A percentile compares a stretch with the other conserved stretches of the same genome.
Evolutionary conservation across 2,113 vertebrate species (phyloP).

Genomic region (Lagopus muta): DNA sequence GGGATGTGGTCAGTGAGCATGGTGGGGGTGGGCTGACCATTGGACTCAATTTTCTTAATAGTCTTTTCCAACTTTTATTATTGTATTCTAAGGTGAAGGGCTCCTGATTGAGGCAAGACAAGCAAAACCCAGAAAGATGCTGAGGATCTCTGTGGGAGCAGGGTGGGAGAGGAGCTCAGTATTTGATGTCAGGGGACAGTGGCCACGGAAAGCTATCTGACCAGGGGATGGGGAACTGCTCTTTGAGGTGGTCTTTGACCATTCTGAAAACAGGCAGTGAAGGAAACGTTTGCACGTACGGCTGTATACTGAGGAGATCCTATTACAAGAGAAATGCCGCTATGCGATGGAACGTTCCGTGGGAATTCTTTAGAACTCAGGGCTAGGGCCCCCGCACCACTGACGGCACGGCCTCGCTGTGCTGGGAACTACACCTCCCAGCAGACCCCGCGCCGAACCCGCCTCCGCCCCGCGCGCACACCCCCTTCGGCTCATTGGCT

Average conservation of each 20-base stretch:
- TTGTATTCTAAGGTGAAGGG: neutral
- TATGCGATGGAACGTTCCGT: neutral
- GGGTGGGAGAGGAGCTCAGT: neutral
- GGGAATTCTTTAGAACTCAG: neutral
- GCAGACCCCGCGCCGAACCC: neutral
- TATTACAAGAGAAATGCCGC: neutral
- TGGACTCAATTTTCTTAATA: too few relatives aligned
- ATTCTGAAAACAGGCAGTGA: neutral
- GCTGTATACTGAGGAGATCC: neutral
- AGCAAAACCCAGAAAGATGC: neutral
- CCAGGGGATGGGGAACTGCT: neutral
- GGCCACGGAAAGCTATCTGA: neutral
- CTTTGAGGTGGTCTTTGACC: neutral
- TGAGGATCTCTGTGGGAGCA: neutral
- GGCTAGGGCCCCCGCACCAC: neutral
- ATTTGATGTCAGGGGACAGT: neutral
- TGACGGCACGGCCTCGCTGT: neutral
- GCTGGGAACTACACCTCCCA: conserved; percentile 81
- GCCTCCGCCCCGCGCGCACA: neutral
- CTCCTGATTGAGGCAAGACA: neutral
- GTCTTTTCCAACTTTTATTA: too few relatives aligned
- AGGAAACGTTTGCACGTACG: neutral
- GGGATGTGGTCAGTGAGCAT: too few relatives aligned
- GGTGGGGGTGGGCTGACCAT: too few relatives aligned
- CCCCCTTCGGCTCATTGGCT: conserved; percentile 60